These are phyloP conservation scores for Bovichtus variegatus DNA, from an alignment of 2,797 vertebrate genomes.

Conservation along the genomic window DNA sequence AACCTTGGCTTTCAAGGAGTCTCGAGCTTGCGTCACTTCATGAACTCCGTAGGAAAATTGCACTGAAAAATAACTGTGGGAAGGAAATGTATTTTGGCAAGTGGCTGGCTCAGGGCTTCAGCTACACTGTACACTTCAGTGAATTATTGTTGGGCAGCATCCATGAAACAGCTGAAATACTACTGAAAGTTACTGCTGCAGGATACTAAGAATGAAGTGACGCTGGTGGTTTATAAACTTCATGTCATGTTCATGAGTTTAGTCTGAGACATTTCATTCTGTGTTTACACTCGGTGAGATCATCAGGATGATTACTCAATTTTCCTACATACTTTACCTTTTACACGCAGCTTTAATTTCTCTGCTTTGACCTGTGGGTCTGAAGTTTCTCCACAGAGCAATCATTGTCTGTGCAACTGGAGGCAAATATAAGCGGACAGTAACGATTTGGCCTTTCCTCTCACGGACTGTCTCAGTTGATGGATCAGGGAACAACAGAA, in stretches of 20 bases:
- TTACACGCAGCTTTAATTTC: conserved; percentile 9
- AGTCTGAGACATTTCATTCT: not conserved
- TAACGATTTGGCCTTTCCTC: conserved; percentile 36
- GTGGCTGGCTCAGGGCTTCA: conserved; percentile 28
- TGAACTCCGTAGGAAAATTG: conserved; percentile 52
- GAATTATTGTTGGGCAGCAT: conserved; percentile 45
- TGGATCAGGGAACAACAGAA: conserved; percentile 32
- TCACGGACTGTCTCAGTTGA: conserved; percentile 18
- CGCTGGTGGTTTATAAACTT: conserved; percentile 27
- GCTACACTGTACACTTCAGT: conserved; percentile 35
- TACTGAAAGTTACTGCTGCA: conserved; percentile 30
- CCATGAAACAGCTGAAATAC: conserved; percentile 43
- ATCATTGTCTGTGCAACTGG: conserved; percentile 36
- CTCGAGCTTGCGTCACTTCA: conserved; percentile 37
- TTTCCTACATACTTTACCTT: not conserved
- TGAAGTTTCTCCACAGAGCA: conserved; percentile 38
- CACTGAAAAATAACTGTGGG: conserved; percentile 47
- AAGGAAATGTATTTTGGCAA: conserved; percentile 67
- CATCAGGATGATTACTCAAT: not conserved
- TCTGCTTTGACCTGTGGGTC: conserved; percentile 12
- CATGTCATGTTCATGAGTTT: not conserved
- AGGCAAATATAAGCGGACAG: conserved; percentile 27
- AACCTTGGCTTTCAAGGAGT: conserved; percentile 29
- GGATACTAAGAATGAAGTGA: conserved; percentile 26
- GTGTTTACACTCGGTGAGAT: conserved; percentile 8